A percentile compares a stretch with the other conserved stretches of the same genome.
phyloP scores from a whole-genome alignment of 2,888 invertebrate genomes.

The Sepiola atlantica region DNA sequence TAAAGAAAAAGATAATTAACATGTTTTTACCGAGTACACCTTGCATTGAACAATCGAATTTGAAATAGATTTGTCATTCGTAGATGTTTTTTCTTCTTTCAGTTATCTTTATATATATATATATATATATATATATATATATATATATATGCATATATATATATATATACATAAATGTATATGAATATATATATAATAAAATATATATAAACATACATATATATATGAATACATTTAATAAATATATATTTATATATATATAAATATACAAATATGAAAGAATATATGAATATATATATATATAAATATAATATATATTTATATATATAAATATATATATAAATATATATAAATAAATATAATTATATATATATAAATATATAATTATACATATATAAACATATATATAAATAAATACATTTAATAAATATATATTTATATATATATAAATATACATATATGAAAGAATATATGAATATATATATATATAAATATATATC shows the following conservation, averaged over 20 bases:
- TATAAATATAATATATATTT: background rate
- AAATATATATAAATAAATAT: background rate
- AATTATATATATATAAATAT: background rate
- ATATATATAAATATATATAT: background rate
- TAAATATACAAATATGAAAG: background rate
- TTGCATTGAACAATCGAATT: too few species aligned
- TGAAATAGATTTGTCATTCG: too few species aligned
- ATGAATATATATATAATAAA: background rate
- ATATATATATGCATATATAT: background rate
- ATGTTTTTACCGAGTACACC: too few species aligned
- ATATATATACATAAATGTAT: background rate
- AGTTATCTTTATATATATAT: too few species aligned
- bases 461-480: background rate
- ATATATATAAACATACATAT: background rate
- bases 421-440: too few species aligned
- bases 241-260: background rate
- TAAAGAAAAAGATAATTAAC: too few species aligned
- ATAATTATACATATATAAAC: background rate
- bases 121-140: background rate
- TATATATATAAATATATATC: background rate
- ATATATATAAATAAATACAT: background rate
- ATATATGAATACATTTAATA: background rate
- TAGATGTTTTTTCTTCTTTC: too few species aligned
- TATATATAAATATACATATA: background rate
- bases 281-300: background rate